Conservation (phyloP, 2,888 invertebrate species). For the Coelopa pilipes region DNA sequence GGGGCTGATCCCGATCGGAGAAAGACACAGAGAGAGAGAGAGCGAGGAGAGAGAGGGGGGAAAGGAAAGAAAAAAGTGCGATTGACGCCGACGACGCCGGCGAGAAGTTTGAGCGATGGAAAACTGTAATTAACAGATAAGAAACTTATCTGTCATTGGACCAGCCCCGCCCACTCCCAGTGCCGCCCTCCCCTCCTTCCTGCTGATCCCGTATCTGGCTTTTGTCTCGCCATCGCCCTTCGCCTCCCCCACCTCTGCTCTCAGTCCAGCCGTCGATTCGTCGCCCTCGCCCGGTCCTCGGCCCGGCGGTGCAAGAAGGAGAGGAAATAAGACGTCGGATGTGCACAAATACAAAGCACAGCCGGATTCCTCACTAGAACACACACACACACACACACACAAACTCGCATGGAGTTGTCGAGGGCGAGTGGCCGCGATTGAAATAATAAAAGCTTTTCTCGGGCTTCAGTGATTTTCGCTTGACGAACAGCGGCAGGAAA, state of each 20-base stretch:
- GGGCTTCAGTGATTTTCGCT: not conserved
- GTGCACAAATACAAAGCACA: slow-evolving; percentile 16
- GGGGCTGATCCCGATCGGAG: slow-evolving; percentile 9
- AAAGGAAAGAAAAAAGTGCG: not conserved
- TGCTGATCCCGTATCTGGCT: not conserved
- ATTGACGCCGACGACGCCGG: not conserved
- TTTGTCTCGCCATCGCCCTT: not conserved
- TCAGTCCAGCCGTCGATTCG: no score
- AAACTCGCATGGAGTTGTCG: no score
- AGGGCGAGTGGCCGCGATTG: not conserved
- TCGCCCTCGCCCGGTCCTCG: no score
- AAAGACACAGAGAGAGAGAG: not conserved
- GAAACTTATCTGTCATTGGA: slow-evolving; percentile 21
- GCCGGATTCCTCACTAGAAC: no score
- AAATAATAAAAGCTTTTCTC: slow-evolving; percentile 7
- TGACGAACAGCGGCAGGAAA: no score
- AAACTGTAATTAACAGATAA: slow-evolving; percentile 33
- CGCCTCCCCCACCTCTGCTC: no score
- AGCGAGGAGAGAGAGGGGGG: not conserved
- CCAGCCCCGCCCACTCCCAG: not conserved
- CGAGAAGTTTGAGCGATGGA: not conserved
- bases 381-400: no score
- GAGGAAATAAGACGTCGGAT: not conserved
- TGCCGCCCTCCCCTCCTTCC: not conserved
- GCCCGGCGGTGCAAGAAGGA: slow-evolving; percentile 2